These are phyloP conservation scores for Lacanobia wlatinum DNA, from an alignment of 2,888 invertebrate species.

Conservation along the genomic window DNA sequence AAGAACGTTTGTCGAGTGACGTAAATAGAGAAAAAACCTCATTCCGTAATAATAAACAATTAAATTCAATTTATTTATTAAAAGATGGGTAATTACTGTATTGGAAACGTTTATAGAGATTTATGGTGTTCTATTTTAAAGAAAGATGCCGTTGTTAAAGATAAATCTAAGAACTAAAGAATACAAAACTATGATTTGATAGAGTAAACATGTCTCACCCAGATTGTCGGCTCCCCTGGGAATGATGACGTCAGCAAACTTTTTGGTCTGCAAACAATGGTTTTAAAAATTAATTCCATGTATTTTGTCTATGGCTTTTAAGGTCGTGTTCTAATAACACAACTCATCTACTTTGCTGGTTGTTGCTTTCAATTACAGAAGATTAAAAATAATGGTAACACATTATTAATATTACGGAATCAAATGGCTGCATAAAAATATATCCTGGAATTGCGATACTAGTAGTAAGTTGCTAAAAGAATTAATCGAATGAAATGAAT, in stretches of 20 bases:
- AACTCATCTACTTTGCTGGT: not conserved
- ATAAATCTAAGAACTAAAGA: not conserved
- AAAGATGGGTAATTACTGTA: not conserved
- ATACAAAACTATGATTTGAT: constrained; percentile 1
- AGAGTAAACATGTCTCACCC: constrained; percentile 91
- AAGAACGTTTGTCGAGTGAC: not conserved
- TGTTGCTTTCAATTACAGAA: no score
- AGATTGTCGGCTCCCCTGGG: constrained; percentile 99
- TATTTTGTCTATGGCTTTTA: not conserved
- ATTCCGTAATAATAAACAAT: not conserved
- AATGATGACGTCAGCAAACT: constrained; percentile 99
- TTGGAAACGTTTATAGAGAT: not conserved
- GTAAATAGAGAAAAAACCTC: not conserved
- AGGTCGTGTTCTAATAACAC: constrained; percentile 17
- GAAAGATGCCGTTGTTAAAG: not conserved
- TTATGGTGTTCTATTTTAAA: not conserved
- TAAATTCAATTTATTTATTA: no score
- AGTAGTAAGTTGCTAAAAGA: no score
- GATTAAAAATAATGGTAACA: no score
- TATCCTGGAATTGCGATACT: no score
- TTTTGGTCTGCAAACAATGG: constrained; percentile 96
- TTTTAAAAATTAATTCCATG: not conserved
- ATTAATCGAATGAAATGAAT: no score
- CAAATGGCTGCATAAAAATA: no score
- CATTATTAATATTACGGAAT: no score